Evolutionary conservation across 2,113 vertebrate genomes (phyloP).

Genomic region (Chauna torquata): DNA sequence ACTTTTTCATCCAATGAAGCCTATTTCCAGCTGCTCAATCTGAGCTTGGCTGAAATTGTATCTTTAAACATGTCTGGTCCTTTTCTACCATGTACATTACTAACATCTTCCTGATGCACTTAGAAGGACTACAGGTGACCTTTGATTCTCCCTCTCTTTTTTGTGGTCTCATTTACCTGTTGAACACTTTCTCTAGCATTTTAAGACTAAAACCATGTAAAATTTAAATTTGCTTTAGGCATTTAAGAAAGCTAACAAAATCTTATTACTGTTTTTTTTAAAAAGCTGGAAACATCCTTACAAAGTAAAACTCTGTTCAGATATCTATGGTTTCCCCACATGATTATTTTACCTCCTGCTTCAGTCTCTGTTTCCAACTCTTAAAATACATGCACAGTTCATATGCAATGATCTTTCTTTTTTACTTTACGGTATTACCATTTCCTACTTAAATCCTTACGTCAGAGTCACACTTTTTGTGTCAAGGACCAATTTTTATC

Average conservation of each 20-base stretch:
- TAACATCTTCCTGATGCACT: not conserved
- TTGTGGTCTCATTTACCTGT: not conserved
- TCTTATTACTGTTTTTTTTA: not conserved
- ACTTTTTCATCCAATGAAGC: not conserved
- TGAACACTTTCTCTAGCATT: not conserved
- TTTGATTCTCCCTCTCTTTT: not conserved
- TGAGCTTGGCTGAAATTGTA: not conserved
- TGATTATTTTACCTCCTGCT: not conserved
- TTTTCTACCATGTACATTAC: not conserved
- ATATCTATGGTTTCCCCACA: not conserved
- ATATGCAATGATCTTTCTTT: not conserved
- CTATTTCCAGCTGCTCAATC: not conserved
- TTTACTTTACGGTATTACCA: not conserved
- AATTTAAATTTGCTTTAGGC: not conserved
- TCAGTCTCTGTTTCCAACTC: not conserved
- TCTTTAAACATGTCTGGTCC: not conserved
- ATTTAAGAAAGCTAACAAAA: not conserved
- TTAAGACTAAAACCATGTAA: not conserved
- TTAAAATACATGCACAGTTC: not conserved
- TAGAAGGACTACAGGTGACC: not conserved
- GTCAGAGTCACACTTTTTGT: not conserved
- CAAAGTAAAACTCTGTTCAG: not conserved
- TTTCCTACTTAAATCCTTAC: not conserved
- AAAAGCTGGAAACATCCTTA: not conserved
- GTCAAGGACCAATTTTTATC: not conserved